Base-by-base conservation (phyloP, 2,797 vertebrate genomes). In the Sardinella longiceps region DNA sequence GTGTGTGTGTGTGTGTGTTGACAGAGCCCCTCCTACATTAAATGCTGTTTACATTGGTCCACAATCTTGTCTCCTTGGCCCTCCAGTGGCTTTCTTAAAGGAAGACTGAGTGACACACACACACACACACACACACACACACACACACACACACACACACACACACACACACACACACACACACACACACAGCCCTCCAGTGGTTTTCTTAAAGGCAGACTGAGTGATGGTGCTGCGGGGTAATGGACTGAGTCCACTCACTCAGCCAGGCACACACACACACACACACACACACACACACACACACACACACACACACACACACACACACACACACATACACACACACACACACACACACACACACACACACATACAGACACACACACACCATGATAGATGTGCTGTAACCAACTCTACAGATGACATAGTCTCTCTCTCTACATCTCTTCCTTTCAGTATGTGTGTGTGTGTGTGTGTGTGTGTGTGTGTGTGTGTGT, bases 41-140 rank as follows among this genome's bases (percentile, higher is more conserved):
- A 58, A 58, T 58, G 53, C 23, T 63, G 25, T 28, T 58, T 25
- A 63, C 58, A 63, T 25, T 63, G 11, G 58, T 28, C n/a, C 58
- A 63, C 58, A 63, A n/a, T n/a, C 58, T 11, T 63, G 25, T 63
- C 58, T 63, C 58, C 25, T 0, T 12, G 15, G 51, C 18, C 1
- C 50, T 53, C 0, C 15, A 20, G 48, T 3, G 11, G 43, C 43
- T 43, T 43, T 43, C 20, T n/a, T 20, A 2, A 6, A 56, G 58
- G n/a, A n/a, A 63, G 58, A 63, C 58, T 63, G 58, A 63, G n/a
- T 25, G 58, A 63, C n/a, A n/a, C n/a, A n/a, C n/a, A n/a, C n/a
- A n/a, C n/a, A n/a, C n/a, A n/a, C n/a, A n/a, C n/a, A n/a, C n/a
- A n/a, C n/a, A n/a, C n/a, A n/a, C n/a, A n/a, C n/a, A n/a, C n/a